Base-by-base conservation (phyloP, 2,888 invertebrate species). In the Ophion slaviceki region DNA sequence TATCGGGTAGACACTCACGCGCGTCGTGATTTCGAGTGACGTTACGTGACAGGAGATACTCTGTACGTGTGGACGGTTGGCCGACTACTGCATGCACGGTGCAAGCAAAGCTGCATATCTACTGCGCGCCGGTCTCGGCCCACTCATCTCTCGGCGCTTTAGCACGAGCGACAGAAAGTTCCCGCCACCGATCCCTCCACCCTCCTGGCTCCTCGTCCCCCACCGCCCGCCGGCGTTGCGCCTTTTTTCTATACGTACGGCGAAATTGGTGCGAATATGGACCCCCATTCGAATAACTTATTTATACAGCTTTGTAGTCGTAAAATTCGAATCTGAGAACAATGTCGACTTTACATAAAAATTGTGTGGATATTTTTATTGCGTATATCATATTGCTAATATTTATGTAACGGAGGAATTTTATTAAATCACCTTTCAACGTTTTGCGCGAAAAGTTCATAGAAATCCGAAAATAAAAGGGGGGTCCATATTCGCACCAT, bases 11-110 rank as follows among this genome's bases (percentile, higher is more conserved):
- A 45, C 28, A 11, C 61, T 71, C 77, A 74, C 64, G 47, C 67
- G 62, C 71, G 71, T 83, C 82, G 45, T 71, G 75, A 82, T 82
- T 61, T 45, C n/a, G 7, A 57, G 24, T 61, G 81, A 74, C 36
- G 61, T 70, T 40, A 57, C 45, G 47, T 62, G 66, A 81, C 67
- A 59, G 61, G 59, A 45, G 53, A 62, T n/a, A 75, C 75, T 88
- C 89, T 88, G 91, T 88, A 88, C 91, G 89, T 89, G 89, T 87
- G 89, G 91, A 88, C 91, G 91, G 92, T 89, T 91, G 88, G 90
- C 84, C 88, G 89, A 89, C 86, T 87, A 91, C 91, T 91, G 92
- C 89, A 91, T 89, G 88, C 88, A 87, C 88, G 76, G 90, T 89
- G 89, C 90, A 87, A 87, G 86, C 88, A 87, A 89, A 40, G 67